Conservation (phyloP, 2,888 invertebrate genomes). For the Helobdella robusta region DNA sequence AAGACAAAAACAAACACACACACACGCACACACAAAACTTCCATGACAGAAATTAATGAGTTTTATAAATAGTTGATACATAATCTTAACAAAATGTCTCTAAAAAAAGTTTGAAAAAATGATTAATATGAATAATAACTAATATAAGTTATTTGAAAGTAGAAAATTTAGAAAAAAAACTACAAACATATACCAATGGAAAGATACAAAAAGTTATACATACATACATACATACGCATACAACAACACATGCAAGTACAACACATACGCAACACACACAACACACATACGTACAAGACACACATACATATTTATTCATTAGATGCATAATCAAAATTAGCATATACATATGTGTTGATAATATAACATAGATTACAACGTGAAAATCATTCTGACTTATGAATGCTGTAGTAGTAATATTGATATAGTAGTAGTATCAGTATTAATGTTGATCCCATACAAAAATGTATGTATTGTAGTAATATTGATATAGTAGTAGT, state of each 20-base stretch:
- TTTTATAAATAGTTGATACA: too few species aligned
- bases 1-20: slow-evolving; percentile 1
- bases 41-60: neutral
- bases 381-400: too few species aligned
- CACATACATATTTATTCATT: neutral
- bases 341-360: neutral
- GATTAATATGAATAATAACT: too few species aligned
- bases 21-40: slow-evolving; percentile 5
- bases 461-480: too few species aligned
- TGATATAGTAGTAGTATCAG: too few species aligned
- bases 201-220: slow-evolving; percentile 15
- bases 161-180: neutral
- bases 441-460: too few species aligned
- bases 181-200: neutral
- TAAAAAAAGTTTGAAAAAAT: too few species aligned
- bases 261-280: slow-evolving; percentile 19
- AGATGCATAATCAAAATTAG: neutral
- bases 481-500: too few species aligned
- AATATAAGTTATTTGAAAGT: too few species aligned
- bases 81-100: too few species aligned
- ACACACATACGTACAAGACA: slow-evolving; percentile 16
- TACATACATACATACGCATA: slow-evolving; percentile 24
- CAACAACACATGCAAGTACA: slow-evolving; percentile 9
- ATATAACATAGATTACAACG: neutral
- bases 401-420: too few species aligned